Percentiles rank a stretch among this genome's conserved stretches.
phyloP scores from a whole-genome alignment of 2,113 vertebrate genomes.

The Malurus cyaneus region DNA sequence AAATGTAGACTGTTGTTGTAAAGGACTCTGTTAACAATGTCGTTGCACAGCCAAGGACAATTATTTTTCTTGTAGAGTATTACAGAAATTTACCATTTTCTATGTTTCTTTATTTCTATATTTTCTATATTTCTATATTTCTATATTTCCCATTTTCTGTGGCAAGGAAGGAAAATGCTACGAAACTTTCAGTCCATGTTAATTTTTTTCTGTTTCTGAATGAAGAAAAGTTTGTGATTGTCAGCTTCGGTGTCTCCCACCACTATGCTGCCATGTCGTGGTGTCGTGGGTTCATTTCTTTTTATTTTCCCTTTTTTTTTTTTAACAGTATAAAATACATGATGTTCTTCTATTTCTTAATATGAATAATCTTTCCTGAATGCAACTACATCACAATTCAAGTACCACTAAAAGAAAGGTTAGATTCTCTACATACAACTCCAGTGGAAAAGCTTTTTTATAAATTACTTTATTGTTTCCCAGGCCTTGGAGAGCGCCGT shows the following conservation, averaged over 20 bases:
- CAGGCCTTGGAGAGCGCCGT: conserved; percentile 74
- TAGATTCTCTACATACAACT: conserved; percentile 62
- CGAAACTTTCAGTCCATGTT: background rate
- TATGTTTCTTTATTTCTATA: background rate
- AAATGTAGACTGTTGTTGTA: background rate
- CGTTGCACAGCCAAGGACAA: background rate
- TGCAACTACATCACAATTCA: conserved; percentile 68
- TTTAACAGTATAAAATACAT: background rate
- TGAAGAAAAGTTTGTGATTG: background rate
- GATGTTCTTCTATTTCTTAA: conserved; percentile 15
- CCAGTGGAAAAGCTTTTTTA: conserved; percentile 72
- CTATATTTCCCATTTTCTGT: background rate
- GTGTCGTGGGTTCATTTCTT: background rate
- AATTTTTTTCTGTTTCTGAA: background rate
- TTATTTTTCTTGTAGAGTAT: conserved; percentile 3
- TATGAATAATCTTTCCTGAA: conserved; percentile 62
- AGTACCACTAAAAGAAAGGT: conserved; percentile 75
- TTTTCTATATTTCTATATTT: too few relatives aligned
- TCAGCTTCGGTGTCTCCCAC: background rate
- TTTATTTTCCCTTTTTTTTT: background rate
- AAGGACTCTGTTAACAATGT: background rate
- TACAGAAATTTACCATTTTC: conserved; percentile 6
- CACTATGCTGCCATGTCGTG: background rate
- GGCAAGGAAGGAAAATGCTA: background rate
- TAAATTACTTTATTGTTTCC: conserved; percentile 81